Evolutionary conservation across 2,113 vertebrate genomes (phyloP), one percentile per base, ranked within the genome.

Genomic region (Oceanodroma tethys): DNA sequence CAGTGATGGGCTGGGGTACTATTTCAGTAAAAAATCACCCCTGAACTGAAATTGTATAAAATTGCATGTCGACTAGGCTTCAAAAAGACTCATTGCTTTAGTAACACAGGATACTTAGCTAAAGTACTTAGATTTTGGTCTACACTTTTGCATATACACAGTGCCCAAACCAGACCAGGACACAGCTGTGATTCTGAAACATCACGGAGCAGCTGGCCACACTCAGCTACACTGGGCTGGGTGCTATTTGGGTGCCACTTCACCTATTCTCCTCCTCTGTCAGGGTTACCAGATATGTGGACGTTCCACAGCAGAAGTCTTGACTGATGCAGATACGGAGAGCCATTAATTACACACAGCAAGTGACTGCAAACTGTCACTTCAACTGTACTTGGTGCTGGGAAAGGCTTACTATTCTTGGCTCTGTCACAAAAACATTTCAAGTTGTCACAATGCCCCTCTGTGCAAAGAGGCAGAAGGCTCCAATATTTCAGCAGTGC

Each of bases 321-420:
- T 59, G 63, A 50, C 29, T 16, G 11, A 25, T 26, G 60, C 50
- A 47, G 86, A 12, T 10, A 47, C 0, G 0, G 45, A 26, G 13
- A 74, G 21, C 0, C 2, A 3, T 85, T 78, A 78, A 83, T 84
- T 67, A 68, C 60, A 71, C 42, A 26, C 22, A 70, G 55, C 68
- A 30, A 92, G 32, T 2, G 14, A 92, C 53, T 66, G 82, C 67
- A 86, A 83, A 60, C 72, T 67, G 47, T 66, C 72, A 71, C 48
- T 66, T 53, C 19, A 20, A 9, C 29, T 30, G 71, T 9, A 22
- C 71, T 63, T 22, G 22, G 38, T 71, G 68, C 76, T 84, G 75
- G 52, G 81, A 90, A 91, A 84, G 68, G 86, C 58, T 96, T 92
- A 92, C 92, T 92, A 6, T 76, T 90, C 72, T 90, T 96, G 96